Base-by-base conservation (phyloP, 37 sponge, comb jelly and placozoan species). In the Oscarella lobularis region DNA sequence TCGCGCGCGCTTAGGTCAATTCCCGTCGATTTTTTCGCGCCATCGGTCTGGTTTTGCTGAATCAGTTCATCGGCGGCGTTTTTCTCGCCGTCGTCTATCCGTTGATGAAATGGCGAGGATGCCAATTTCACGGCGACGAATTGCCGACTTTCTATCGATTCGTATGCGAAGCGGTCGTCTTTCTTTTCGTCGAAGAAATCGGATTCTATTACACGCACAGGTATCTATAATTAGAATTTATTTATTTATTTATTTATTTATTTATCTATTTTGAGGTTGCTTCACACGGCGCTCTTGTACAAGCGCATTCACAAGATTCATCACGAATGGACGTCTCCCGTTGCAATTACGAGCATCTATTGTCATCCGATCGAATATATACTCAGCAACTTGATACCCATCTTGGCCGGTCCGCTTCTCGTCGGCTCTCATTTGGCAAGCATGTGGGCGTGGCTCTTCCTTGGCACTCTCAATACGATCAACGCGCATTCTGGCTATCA, bases 291-390 rank as follows among this genome's bases (percentile, higher is more conserved):
- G 0, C 68, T 34, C 54, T 69, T 96, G 38, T 96, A 96, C 85
- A 89, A 83, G 67, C 82, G 79, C 78, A 86, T 89, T 27, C 97
- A 96, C 88, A 96, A 92, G 85, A 81, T 60, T 3, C 97, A 96
- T 71, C 97, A 96, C 77, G 92, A 96, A 68, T 92, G 90, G 90
- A 87, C 78, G 0, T 88, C 90, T 29, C 97, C 97, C 0, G 73
- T 89, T 6, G 73, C 83, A 6, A 77, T 96, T 67, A 66, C 75
- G 37, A 48, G 83, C 35, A 41, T 87, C 36, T 92, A 96, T 81
- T 88, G 90, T 67, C 85, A 86, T 38, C 92, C 97, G 29, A 9
- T 92, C 48, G 97, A 96, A 69, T 84, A 87, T 34, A 34, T 85
- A 30, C 0, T 89, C 3, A 41, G 41, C 78, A 92, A 96, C 84